phyloP scores from a whole-genome alignment of 2,888 invertebrate species.

The Andrena trimmerana region DNA sequence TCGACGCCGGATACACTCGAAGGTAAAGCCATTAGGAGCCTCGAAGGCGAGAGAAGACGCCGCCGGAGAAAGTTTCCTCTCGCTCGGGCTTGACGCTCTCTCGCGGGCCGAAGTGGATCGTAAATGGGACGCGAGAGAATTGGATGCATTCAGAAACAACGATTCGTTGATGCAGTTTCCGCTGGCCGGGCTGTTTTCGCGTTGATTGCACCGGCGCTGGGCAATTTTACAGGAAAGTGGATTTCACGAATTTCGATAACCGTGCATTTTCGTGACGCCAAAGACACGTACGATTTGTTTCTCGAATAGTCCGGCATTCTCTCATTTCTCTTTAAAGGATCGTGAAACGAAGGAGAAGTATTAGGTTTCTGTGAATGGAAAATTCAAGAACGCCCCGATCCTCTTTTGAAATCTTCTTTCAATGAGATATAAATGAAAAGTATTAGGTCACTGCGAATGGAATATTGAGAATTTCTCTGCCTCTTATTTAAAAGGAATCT shows the following conservation, averaged over 20 bases:
- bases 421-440: not conserved
- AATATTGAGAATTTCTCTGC: not conserved
- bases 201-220: constrained; percentile 24
- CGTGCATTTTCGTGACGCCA: not conserved
- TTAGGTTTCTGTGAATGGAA: not conserved
- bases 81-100: constrained; percentile 22
- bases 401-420: too few species aligned
- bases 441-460: not conserved
- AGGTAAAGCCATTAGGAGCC: constrained; percentile 59
- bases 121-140: constrained; percentile 57
- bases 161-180: constrained; percentile 49
- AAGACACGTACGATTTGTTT: not conserved
- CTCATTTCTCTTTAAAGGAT: not conserved
- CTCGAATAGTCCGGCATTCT: not conserved
- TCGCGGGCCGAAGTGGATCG: constrained; percentile 48
- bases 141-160: constrained; percentile 55
- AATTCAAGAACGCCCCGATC: not conserved
- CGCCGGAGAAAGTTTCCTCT: constrained; percentile 45
- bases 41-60: constrained; percentile 46
- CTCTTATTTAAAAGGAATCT: too few species aligned
- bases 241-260: constrained; percentile 8
- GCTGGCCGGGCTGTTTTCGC: constrained; percentile 26
- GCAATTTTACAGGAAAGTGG: constrained; percentile 20
- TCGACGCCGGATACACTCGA: constrained; percentile 43
- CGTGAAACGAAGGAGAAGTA: not conserved